phyloP scores from a whole-genome alignment of 2,113 vertebrate species.

The Podilymbus podiceps region DNA sequence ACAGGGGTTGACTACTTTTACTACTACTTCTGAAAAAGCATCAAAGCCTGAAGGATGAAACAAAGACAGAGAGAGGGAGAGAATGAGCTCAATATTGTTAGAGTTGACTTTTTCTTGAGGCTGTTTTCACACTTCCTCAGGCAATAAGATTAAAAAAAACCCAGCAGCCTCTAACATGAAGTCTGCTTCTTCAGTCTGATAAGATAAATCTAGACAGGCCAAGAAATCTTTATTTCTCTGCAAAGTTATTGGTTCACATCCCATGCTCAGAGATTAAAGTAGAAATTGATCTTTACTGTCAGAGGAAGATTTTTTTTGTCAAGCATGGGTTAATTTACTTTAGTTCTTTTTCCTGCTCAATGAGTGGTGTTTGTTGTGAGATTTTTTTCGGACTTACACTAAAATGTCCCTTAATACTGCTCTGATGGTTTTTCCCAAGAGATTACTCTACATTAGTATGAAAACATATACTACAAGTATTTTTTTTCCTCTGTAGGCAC shows the following conservation, averaged over 20 bases:
- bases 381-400: not conserved
- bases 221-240: conserved; percentile 70
- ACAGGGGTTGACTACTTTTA: not conserved
- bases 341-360: not conserved
- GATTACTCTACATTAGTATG: not conserved
- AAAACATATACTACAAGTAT: not conserved
- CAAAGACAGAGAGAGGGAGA: not conserved
- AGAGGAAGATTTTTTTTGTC: conserved; percentile 29
- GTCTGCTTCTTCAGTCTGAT: conserved; percentile 35
- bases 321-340: not conserved
- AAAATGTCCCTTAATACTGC: not conserved
- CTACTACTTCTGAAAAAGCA: not conserved
- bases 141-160: conserved; percentile 41
- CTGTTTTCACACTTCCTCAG: conserved; percentile 60
- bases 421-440: not conserved
- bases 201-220: conserved; percentile 60
- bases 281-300: conserved; percentile 62
- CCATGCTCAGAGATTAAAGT: conserved; percentile 38
- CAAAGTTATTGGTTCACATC: conserved; percentile 42
- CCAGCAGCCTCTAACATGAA: conserved; percentile 20
- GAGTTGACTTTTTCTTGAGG: not conserved
- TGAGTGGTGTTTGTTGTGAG: not conserved
- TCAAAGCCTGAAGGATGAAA: not conserved
- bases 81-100: not conserved
- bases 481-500: not conserved